Evolutionary conservation across 2,888 invertebrate genomes (phyloP).

Genomic region (Trachelus troglodyta): DNA sequence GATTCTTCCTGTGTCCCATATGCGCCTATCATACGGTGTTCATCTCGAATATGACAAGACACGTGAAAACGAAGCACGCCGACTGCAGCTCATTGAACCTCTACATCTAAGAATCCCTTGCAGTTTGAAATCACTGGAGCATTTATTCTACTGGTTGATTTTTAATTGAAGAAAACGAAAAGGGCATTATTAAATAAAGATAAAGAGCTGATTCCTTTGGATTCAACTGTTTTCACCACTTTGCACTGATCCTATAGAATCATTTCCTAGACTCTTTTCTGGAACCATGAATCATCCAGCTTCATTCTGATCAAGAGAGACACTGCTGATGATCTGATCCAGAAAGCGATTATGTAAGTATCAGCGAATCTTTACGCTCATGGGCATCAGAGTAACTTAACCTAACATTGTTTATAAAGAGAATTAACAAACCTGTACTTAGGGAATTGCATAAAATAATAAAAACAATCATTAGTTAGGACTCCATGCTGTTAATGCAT

Average conservation of each 20-base stretch:
- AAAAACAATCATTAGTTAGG: not conserved
- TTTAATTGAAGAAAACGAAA: not conserved
- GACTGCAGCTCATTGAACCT: not conserved
- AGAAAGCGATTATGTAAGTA: not conserved
- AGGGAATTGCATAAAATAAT: not conserved
- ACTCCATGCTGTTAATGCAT: not conserved
- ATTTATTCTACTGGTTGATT: not conserved
- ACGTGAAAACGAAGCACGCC: slow-evolving; percentile 15
- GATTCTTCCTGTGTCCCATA: slow-evolving; percentile 42
- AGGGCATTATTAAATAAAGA: too few species aligned
- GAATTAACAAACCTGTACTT: not conserved
- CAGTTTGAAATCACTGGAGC: not conserved
- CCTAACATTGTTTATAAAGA: not conserved
- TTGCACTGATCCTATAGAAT: not conserved
- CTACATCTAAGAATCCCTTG: not conserved
- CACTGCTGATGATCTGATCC: not conserved
- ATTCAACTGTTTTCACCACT: not conserved
- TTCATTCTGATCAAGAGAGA: not conserved
- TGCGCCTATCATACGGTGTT: slow-evolving; percentile 28
- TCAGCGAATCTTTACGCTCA: not conserved
- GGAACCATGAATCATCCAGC: not conserved
- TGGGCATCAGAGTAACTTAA: not conserved
- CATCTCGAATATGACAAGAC: slow-evolving; percentile 24
- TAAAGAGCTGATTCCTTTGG: not conserved
- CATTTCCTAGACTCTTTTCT: not conserved